Evolutionary conservation across 1,140 invertebrate genomes (phyloP), one percentile per base, ranked within the genome.

Genomic region (Dendroctonus ponderosae): DNA sequence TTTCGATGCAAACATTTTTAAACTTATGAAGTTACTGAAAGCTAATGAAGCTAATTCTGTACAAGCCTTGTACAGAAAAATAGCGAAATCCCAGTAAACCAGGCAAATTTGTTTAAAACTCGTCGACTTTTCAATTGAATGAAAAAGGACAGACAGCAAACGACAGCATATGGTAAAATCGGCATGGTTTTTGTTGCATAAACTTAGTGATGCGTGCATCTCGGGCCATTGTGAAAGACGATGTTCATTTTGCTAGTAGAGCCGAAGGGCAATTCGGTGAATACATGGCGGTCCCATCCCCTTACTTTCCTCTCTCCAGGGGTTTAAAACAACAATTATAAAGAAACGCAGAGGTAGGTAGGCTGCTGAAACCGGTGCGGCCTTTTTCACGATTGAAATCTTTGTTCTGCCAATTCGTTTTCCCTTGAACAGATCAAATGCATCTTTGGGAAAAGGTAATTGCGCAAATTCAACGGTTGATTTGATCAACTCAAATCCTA

Each of bases 271-370:
- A 54, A 54, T 54, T 63, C 54, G 14, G 61, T 63, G 61, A 63
- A 63, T 63, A 42, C 40, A 63, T 53, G 50, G 50, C 38, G 51
- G 42, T 37, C 43, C 51, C 51, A 53, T 42, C 51, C 61, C 61
- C 40, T 26, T 26, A 26, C 51, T 42, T 61, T 7, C 43, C 46
- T 53, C 61, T 63, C 61, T 63, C 61, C 61, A 54, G 61, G 61
- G 61, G 61, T 63, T 63, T 63, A 63, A 63, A 63, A 63, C 51
- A 63, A 63, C 61, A 63, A 63, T 63, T 63, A 63, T 63, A 62
- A 62, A 62, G 59, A 62, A 62, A 62, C 59, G 59, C 59, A 39
- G 49, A 62, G 59, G 59, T 62, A 62, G 59, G 59, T 62, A 62
- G 59, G 37, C 44, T 58, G 15, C 41, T 12, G 42, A 62, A 39